Evolutionary conservation across 37 sponge, comb jelly and placozoan genomes (phyloP).

Genomic region (Cliona cf. orientalis): DNA sequence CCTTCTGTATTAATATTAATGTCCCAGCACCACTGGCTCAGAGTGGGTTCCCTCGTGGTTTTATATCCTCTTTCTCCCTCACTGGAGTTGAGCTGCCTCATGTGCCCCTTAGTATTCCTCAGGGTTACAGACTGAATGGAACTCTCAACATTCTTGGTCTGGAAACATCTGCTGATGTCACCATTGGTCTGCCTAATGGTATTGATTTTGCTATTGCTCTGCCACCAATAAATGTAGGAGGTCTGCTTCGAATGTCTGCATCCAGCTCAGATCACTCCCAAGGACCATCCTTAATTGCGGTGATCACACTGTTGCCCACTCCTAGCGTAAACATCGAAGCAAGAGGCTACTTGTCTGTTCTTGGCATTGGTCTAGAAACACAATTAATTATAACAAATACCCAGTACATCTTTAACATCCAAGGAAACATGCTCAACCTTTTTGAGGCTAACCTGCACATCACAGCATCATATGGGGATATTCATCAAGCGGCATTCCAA

Average conservation of each 20-base stretch:
- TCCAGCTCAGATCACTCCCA: conserved; percentile 1
- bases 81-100: neutral
- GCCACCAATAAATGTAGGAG: conserved; percentile 14
- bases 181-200: conserved; percentile 13
- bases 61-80: conserved; percentile 14
- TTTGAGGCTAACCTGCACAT: no score
- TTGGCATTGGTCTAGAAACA: conserved; percentile 29
- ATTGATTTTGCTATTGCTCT: conserved; percentile 2
- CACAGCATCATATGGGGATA: no score
- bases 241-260: conserved; percentile 26
- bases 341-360: conserved; percentile 16
- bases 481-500: no score
- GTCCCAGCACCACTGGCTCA: conserved; percentile 29
- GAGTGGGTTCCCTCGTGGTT: conserved; percentile 48
- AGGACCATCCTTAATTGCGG: conserved; percentile 28
- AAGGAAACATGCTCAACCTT: conserved; percentile 22
- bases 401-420: neutral
- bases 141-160: conserved; percentile 43
- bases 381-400: neutral
- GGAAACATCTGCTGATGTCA: neutral
- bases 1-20: conserved; percentile 22
- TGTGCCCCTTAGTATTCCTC: conserved; percentile 15
- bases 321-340: conserved; percentile 1
- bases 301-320: neutral
- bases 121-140: conserved; percentile 28